Conservation (phyloP, 2,797 vertebrate genomes). For the Taenioides sp. region DNA sequence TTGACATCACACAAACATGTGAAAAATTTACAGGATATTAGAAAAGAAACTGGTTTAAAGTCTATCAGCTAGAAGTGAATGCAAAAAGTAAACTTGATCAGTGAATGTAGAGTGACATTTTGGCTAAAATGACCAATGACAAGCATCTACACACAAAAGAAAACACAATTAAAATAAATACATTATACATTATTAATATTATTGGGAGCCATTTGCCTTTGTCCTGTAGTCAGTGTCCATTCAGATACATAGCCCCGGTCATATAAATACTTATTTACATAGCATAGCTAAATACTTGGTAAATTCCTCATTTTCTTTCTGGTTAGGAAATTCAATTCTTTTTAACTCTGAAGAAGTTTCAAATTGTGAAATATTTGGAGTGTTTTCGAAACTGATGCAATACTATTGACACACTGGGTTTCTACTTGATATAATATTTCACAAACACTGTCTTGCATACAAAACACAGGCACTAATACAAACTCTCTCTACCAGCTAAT, state of each 20-base stretch:
- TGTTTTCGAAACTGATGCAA: slow-evolving; percentile 42
- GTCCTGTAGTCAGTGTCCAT: slow-evolving; percentile 5
- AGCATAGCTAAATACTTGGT: not conserved
- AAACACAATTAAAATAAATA: slow-evolving; percentile 2
- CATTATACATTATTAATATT: slow-evolving; percentile 5
- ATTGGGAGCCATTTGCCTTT: slow-evolving; percentile 10
- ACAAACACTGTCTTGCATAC: slow-evolving; percentile 68
- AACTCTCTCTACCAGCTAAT: slow-evolving; percentile 64
- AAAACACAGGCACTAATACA: slow-evolving; percentile 63
- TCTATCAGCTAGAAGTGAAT: not conserved
- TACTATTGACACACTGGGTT: slow-evolving; percentile 47
- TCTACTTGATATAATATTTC: slow-evolving; percentile 60
- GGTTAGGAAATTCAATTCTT: not conserved
- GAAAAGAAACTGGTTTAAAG: not conserved
- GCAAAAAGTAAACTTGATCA: slow-evolving; percentile 10
- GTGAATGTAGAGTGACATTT: not conserved
- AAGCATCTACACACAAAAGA: slow-evolving; percentile 6
- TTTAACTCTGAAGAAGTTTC: slow-evolving; percentile 10
- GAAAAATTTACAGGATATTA: slow-evolving; percentile 35
- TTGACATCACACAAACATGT: slow-evolving; percentile 37
- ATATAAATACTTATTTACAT: slow-evolving; percentile 16
- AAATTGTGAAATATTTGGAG: slow-evolving; percentile 14
- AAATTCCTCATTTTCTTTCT: not conserved
- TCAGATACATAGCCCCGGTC: slow-evolving; percentile 7
- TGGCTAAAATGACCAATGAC: not conserved